Percentiles rank a stretch among this genome's conserved stretches.
Evolutionary conservation across 2,797 vertebrate species (phyloP).

Genomic region (Stomatorhinus walkeri): DNA sequence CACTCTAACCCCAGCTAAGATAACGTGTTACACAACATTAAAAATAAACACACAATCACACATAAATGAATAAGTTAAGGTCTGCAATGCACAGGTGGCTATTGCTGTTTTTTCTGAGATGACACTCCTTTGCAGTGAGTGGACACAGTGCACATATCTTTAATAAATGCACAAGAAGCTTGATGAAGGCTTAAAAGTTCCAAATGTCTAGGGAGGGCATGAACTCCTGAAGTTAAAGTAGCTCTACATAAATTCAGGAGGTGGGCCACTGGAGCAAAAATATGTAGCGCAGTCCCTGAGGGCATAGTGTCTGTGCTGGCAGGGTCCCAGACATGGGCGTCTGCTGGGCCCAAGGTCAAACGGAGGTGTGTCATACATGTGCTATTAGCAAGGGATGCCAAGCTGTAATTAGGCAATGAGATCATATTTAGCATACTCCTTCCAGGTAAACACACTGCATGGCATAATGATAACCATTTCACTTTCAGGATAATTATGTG

Average conservation of each 20-base stretch:
- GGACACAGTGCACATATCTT: neutral
- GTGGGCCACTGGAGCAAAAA: neutral
- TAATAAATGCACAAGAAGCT: neutral
- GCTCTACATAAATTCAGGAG: neutral
- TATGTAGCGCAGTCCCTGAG: neutral
- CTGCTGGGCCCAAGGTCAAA: neutral
- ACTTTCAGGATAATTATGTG: slow-evolving; percentile 9
- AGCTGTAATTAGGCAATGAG: neutral
- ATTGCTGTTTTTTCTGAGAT: neutral
- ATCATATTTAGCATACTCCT: neutral
- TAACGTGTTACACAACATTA: neutral
- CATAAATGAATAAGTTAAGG: neutral
- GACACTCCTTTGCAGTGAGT: neutral
- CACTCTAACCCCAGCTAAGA: neutral
- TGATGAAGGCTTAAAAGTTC: neutral
- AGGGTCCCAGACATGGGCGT: neutral
- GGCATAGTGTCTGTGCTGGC: neutral
- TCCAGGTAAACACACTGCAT: neutral
- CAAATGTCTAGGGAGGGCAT: neutral
- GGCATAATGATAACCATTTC: slow-evolving; percentile 11
- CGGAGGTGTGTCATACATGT: neutral
- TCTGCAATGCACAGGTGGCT: neutral
- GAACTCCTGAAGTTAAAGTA: neutral
- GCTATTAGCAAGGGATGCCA: neutral
- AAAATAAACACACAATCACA: neutral